Base-by-base conservation (phyloP, 2,797 vertebrate genomes). In the Gephyroberyx darwinii region DNA sequence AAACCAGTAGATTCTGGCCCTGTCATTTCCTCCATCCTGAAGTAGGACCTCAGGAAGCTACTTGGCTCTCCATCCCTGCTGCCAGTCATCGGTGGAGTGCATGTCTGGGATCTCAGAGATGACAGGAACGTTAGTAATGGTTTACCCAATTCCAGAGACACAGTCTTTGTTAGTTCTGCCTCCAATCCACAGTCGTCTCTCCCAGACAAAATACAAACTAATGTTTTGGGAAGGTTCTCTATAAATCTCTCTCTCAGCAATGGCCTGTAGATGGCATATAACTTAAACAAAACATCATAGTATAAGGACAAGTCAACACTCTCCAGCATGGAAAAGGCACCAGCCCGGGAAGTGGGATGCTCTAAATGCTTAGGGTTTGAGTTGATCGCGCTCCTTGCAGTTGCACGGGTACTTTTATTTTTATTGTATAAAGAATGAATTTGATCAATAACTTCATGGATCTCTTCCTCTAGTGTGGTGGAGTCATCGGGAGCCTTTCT, bases 191-290 rank as follows among this genome's bases (percentile, higher is more conserved):
- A 95, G 78, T 93, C 86, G 26, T 81, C 60, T 33, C 47, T 85
- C 52, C 85, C 93, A 0, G 92, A 91, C 30, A 94, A 81, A 41
- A 94, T 20, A n/a, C 94, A 94, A 16, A 95, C 77, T 19, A 93
- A 41, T 0, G 71, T 85, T 51, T 78, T 73, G 1, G 93, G 93
- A 45, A 94, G 77, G 45, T 91, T 88, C 0, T 91, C 74, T 0
- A 91, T 3, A 43, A 93, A 93, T 13, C 68, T 61, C 1, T 87
- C 73, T 31, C 51, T 82, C 47, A 90, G 30, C 55, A 90, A 51
- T 0, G 90, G 88, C 13, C 82, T 77, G 41, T 90, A 72, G 39
- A 92, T 22, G 1, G 56, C 7, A n/a, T 80, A 88, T 10, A 93
- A 14, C 26, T 80, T 79, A 22, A 67, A 86, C 57, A 94, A 51